Evolutionary conservation across 1,140 invertebrate genomes (phyloP), one percentile per base, ranked within the genome.

Genomic region (Aphaenogaster ashmeadi): DNA sequence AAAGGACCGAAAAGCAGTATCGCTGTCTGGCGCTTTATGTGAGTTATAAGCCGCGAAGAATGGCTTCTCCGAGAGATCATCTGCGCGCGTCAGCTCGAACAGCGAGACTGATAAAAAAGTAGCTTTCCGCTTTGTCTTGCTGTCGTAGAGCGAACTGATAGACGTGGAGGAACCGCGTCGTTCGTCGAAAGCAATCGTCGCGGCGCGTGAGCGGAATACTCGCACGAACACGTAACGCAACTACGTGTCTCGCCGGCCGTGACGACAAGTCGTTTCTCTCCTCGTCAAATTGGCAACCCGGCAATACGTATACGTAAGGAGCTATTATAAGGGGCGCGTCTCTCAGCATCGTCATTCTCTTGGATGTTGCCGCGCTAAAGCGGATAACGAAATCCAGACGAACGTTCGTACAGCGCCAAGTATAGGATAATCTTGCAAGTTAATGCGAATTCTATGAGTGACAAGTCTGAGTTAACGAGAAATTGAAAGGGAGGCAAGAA

Each of bases 281-380:
- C 78, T 81, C 88, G 88, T 90, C 83, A 89, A 89, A 90, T 90
- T 90, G 88, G 88, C 88, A 89, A 72, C 88, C 83, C 41, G 69
- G 69, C 80, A 74, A 84, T 84, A 83, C 80, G 78, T 69, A 81
- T 71, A 81, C 50, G 54, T 84, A 84, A 84, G 69, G 33, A 84
- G 41, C 69, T 75, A 84, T 84, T 84, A 84, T 75, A 54, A 84
- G 80, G 27, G 5, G 38, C 47, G 69, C 69, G 69, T 79, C 58
- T 74, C 50, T 47, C 71, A 52, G 58, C 21, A 6, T 69, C 83
- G 87, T 89, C 85, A 75, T 87, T 87, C 86, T 87, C 69, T 27
- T 18, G 21, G 47, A n/a, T 36, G 75, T 72, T n/a, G 54, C 18
- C 8, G 44, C 33, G 41, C 27, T 18, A 13, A 36, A 47, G 33